phyloP scores from a whole-genome alignment of 2,797 vertebrate species.

The Apodemus agrarius region DNA sequence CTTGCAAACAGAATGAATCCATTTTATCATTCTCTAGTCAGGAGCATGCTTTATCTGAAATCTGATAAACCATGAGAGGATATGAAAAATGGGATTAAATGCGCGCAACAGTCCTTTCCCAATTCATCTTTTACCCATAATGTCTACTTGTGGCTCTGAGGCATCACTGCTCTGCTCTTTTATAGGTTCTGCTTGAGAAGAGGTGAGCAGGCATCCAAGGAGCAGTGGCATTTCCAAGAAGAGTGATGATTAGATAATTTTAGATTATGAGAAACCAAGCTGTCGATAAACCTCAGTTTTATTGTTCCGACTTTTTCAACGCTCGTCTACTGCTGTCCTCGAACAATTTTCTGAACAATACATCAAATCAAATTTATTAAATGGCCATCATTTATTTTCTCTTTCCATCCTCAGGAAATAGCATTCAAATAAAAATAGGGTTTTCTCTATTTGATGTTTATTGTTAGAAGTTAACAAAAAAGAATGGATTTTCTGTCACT shows the following conservation, averaged over 20 bases:
- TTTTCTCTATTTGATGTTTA: constrained; percentile 9
- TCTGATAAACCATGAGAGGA: neutral
- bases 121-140: neutral
- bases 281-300: neutral
- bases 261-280: neutral
- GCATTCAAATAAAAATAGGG: constrained; percentile 28
- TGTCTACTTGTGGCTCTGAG: neutral
- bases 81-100: neutral
- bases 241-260: constrained; percentile 43
- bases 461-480: constrained; percentile 36
- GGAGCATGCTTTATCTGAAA: neutral
- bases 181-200: neutral
- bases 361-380: constrained; percentile 56
- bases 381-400: constrained; percentile 47
- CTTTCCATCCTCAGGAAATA: neutral
- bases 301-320: constrained; percentile 3
- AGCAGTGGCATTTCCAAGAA: neutral
- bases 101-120: neutral
- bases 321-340: neutral
- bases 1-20: neutral
- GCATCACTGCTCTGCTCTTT: neutral
- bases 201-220: neutral
- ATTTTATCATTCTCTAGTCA: neutral
- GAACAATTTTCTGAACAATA: constrained; percentile 3
- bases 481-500: constrained; percentile 54